Conservation (phyloP, 2,797 vertebrate genomes). For the Scleropages formosus region DNA sequence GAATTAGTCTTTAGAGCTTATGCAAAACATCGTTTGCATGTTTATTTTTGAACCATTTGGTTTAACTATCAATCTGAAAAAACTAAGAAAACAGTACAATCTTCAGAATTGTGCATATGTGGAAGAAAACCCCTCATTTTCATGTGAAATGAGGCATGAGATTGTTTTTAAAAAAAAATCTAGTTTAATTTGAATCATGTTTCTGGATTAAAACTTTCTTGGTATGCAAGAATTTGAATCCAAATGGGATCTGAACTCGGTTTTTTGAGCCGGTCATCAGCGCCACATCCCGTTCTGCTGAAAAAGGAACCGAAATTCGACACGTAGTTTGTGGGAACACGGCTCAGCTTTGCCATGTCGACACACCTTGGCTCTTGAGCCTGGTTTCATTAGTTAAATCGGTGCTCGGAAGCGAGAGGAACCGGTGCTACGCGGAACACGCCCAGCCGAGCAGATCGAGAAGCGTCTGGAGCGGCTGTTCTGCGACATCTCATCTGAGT, state of each 20-base stretch:
- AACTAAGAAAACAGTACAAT: slow-evolving; percentile 7
- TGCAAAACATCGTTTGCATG: slow-evolving; percentile 9
- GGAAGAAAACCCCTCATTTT: slow-evolving; percentile 22
- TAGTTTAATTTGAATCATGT: slow-evolving; percentile 41
- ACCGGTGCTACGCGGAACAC: slow-evolving; percentile 59
- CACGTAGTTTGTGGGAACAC: slow-evolving; percentile 42
- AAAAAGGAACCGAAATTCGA: slow-evolving; percentile 43
- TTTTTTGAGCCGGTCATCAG: slow-evolving; percentile 34
- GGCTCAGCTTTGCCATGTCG: slow-evolving; percentile 51
- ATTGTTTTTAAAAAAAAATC: slow-evolving; percentile 42
- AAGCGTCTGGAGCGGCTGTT: slow-evolving; percentile 13
- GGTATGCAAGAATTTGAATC: slow-evolving; percentile 10
- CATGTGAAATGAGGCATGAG: slow-evolving; percentile 24
- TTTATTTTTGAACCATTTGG: background rate
- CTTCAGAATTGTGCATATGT: slow-evolving; percentile 24
- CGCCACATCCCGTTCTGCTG: slow-evolving; percentile 30
- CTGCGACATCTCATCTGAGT: slow-evolving; percentile 25
- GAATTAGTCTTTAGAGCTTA: slow-evolving; percentile 12
- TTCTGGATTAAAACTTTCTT: slow-evolving; percentile 15
- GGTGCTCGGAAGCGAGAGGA: slow-evolving; percentile 46
- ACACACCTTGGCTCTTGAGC: slow-evolving; percentile 36
- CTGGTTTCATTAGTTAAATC: slow-evolving; percentile 31
- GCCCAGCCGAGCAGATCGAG: slow-evolving; percentile 32
- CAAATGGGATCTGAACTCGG: slow-evolving; percentile 19
- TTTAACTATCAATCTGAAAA: slow-evolving; percentile 12